Conservation (phyloP, 2,797 vertebrate species). For the Jordanella pulchra region DNA sequence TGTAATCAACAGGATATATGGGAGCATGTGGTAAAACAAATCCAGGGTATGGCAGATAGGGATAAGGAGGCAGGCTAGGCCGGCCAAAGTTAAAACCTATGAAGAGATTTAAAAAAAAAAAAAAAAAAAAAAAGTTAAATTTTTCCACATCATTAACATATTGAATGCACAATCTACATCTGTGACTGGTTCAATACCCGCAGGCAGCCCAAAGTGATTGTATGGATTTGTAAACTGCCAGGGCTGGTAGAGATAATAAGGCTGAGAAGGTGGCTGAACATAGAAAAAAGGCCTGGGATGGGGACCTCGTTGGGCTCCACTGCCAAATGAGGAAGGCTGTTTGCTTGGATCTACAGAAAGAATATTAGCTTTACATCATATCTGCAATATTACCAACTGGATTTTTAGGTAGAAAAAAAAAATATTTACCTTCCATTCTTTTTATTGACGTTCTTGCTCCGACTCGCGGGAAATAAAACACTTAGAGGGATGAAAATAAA, state of each 20-base stretch:
- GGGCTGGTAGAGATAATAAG: conserved; percentile 74
- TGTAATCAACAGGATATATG: conserved; percentile 75
- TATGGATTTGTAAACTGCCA: conserved; percentile 79
- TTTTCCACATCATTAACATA: not conserved
- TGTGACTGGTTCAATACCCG: conserved; percentile 55
- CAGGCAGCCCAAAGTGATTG: conserved; percentile 68
- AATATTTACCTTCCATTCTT: conserved; percentile 73
- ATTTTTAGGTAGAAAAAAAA: not conserved
- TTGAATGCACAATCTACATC: not conserved
- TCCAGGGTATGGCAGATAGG: conserved; percentile 80
- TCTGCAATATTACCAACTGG: not conserved
- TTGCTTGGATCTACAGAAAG: conserved; percentile 58
- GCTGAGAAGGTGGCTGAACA: conserved; percentile 80
- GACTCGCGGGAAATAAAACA: conserved; percentile 56
- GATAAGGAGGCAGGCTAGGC: conserved; percentile 72
- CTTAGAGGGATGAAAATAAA: conserved; percentile 16
- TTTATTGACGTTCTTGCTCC: conserved; percentile 40
- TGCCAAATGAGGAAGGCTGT: conserved; percentile 55
- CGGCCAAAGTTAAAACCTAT: conserved; percentile 75
- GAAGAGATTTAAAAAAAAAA: not conserved
- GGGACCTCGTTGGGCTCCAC: conserved; percentile 62
- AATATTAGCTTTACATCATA: not conserved
- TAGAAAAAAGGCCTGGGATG: conserved; percentile 81
- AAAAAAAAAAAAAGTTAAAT: not conserved
- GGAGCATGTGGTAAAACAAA: conserved; percentile 72